Evolutionary conservation across 64 coral and sea anemone species (phyloP).

Genomic region (Porites australiensis): DNA sequence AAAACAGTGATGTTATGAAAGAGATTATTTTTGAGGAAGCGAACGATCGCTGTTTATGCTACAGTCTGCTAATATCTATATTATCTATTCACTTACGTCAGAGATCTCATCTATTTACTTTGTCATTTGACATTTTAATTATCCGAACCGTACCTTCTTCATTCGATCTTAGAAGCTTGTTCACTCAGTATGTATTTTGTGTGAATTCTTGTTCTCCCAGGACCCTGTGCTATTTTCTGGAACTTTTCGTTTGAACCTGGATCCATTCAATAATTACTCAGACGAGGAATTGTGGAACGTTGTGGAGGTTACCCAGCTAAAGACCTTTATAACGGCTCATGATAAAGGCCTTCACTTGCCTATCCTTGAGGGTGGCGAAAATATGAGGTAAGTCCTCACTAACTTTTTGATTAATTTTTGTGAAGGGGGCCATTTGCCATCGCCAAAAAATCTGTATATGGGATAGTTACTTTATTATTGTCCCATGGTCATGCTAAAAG

Average conservation of each 20-base stretch:
- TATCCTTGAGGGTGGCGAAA: slow-evolving; percentile 82
- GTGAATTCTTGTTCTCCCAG: neutral
- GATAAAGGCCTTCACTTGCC: slow-evolving; percentile 57
- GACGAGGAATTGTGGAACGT: slow-evolving; percentile 87
- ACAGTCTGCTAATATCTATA: no score
- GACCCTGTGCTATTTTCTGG: slow-evolving; percentile 93
- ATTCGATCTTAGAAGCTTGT: no score
- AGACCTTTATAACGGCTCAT: slow-evolving; percentile 74
- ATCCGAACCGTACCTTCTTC: no score
- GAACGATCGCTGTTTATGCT: no score
- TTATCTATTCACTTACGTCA: no score
- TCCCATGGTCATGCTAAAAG: neutral
- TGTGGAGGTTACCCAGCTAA: slow-evolving; percentile 82
- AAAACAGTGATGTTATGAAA: no score
- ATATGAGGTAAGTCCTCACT: slow-evolving; percentile 69
- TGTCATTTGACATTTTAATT: neutral
- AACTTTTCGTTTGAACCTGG: slow-evolving; percentile 82
- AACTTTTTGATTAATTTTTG: neutral
- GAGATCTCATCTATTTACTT: no score
- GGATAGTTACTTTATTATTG: neutral
- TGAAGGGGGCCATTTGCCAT: no score
- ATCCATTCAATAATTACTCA: slow-evolving; percentile 78
- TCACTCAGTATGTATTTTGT: no score
- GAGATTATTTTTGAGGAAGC: no score
- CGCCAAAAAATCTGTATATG: no score